Conservation (phyloP, 1,140 invertebrate species). For the Scaptomyza pallida region DNA sequence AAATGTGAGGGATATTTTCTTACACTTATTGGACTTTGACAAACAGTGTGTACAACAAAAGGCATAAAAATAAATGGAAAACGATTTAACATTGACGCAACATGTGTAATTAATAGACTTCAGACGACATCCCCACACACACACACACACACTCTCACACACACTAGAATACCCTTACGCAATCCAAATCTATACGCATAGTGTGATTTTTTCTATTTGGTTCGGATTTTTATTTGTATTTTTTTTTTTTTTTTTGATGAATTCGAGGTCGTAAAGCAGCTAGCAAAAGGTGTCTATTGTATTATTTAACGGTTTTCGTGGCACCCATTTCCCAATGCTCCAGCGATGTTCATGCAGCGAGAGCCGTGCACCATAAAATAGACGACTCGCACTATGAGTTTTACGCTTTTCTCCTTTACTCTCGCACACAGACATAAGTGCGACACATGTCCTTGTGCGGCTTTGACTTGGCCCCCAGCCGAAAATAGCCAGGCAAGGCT, state of each 20-base stretch:
- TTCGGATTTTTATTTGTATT: neutral
- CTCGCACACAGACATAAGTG: constrained; percentile 49
- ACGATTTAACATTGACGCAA: constrained; percentile 69
- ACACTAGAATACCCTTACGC: neutral
- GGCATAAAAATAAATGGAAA: constrained; percentile 75
- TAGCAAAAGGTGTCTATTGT: constrained; percentile 71
- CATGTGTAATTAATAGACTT: constrained; percentile 80
- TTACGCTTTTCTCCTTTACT: constrained; percentile 10
- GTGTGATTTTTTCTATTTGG: neutral
- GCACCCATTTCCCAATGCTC: constrained; percentile 17
- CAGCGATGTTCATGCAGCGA: constrained; percentile 5
- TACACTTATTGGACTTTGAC: constrained; percentile 27
- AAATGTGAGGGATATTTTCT: constrained; percentile 52
- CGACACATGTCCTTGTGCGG: constrained; percentile 76
- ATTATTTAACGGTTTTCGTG: constrained; percentile 67
- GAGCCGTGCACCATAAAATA: constrained; percentile 29
- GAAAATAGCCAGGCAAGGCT: constrained; percentile 61
- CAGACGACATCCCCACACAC: neutral
- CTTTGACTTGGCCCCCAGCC: constrained; percentile 69
- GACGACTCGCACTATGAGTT: neutral
- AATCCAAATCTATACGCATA: constrained; percentile 5
- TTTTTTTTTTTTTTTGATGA: constrained; percentile 38
- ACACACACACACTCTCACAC: neutral
- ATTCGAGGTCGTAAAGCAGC: constrained; percentile 52
- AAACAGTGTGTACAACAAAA: constrained; percentile 42